These are phyloP conservation scores for Zeuzera pyrina DNA, from an alignment of 2,888 invertebrate species.

Conservation along the genomic window DNA sequence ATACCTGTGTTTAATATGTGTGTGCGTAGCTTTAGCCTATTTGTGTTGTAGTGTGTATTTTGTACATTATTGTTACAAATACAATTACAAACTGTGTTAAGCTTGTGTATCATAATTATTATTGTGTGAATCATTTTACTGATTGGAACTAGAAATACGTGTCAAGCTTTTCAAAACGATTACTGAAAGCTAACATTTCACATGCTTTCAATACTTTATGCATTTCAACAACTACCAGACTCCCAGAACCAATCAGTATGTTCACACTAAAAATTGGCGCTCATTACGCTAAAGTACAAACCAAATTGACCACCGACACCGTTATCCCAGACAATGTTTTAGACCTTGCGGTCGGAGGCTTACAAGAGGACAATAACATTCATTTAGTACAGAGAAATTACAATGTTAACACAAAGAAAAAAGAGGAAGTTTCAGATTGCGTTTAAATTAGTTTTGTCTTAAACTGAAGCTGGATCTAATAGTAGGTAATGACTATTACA, in stretches of 20 bases:
- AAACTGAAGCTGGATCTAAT: conserved; percentile 23
- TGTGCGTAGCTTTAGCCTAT: conserved; percentile 22
- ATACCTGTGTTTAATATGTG: too few relatives aligned
- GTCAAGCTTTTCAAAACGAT: neutral
- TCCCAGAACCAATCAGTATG: conserved; percentile 37
- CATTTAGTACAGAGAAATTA: conserved; percentile 39
- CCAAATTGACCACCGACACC: conserved; percentile 71
- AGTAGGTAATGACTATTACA: neutral
- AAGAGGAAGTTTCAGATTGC: neutral
- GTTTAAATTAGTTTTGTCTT: conserved; percentile 8
- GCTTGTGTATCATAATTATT: conserved; percentile 12
- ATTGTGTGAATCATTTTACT: conserved; percentile 8
- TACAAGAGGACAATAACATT: conserved; percentile 55
- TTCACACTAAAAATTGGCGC: conserved; percentile 38
- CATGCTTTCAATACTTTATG: too few relatives aligned
- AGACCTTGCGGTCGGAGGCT: conserved; percentile 62
- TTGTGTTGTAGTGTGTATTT: neutral
- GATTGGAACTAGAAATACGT: conserved; percentile 15
- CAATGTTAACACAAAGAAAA: conserved; percentile 25
- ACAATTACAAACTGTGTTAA: conserved; percentile 13
- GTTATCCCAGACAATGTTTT: conserved; percentile 67
- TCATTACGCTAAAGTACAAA: conserved; percentile 54
- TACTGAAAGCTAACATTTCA: conserved; percentile 1
- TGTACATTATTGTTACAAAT: conserved; percentile 5
- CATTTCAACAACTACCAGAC: conserved; percentile 20